Evolutionary conservation across 2,113 vertebrate genomes (phyloP).

Genomic region (Pandion haliaetus): DNA sequence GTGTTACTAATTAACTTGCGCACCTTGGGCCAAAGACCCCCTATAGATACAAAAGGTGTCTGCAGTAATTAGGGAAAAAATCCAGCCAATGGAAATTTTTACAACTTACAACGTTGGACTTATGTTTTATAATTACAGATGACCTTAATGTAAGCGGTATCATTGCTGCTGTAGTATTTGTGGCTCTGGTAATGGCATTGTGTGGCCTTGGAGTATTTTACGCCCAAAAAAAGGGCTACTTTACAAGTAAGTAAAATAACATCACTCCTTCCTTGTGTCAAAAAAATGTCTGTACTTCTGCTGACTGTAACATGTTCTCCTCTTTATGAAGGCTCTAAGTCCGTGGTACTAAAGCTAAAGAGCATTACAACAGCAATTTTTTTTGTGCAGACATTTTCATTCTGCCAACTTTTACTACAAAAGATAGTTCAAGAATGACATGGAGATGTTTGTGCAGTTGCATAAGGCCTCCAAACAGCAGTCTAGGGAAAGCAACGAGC

Average conservation of each 20-base stretch:
- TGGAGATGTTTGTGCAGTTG: not conserved
- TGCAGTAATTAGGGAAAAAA: not conserved
- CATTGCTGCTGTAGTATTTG: slow-evolving; percentile 77
- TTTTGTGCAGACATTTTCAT: not conserved
- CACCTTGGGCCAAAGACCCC: not conserved
- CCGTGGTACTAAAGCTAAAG: not conserved
- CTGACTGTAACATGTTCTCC: not conserved
- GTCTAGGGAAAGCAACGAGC: not conserved
- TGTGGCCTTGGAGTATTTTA: slow-evolving; percentile 87
- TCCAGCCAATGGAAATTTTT: not conserved
- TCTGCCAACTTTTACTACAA: not conserved
- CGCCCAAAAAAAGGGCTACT: slow-evolving; percentile 86
- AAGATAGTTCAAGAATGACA: not conserved
- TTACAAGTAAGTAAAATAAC: slow-evolving; percentile 81
- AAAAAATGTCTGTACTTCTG: not conserved
- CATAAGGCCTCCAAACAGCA: not conserved
- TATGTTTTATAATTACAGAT: slow-evolving; percentile 74
- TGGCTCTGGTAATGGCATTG: slow-evolving; percentile 74
- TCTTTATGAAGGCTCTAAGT: not conserved
- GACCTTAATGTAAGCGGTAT: slow-evolving; percentile 83
- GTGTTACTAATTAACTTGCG: not conserved
- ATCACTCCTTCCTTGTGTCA: not conserved
- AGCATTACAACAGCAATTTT: not conserved
- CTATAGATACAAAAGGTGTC: not conserved
- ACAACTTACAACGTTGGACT: not conserved